phyloP scores from a whole-genome alignment of 2,113 vertebrate genomes.

The pig (Sus scrofa) region T2T-Sscrofa CM000824.6:61154001-61154500 shows the following conservation, averaged over 20 bases:
- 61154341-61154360: conserved; percentile 48
- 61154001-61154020: neutral
- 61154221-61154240: neutral
- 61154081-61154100: neutral
- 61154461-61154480: conserved; percentile 76
- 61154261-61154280: fast-evolving
- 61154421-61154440: conserved; percentile 83
- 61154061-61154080: fast-evolving
- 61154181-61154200: neutral
- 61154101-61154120: neutral
- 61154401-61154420: conserved; percentile 86
- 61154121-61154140: neutral
- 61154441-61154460: conserved; percentile 78
- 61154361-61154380: conserved; percentile 66
- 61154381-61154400: conserved; percentile 86
- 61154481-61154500: conserved; percentile 86
- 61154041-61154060: neutral
- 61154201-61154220: neutral
- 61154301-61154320: neutral
- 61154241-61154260: neutral
- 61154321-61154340: neutral
- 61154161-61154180: neutral
- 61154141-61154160: neutral
- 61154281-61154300: fast-evolving
- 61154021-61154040: neutral